Conservation (phyloP, 2,888 invertebrate species). For the Scelioninae gen. 1 region DNA sequence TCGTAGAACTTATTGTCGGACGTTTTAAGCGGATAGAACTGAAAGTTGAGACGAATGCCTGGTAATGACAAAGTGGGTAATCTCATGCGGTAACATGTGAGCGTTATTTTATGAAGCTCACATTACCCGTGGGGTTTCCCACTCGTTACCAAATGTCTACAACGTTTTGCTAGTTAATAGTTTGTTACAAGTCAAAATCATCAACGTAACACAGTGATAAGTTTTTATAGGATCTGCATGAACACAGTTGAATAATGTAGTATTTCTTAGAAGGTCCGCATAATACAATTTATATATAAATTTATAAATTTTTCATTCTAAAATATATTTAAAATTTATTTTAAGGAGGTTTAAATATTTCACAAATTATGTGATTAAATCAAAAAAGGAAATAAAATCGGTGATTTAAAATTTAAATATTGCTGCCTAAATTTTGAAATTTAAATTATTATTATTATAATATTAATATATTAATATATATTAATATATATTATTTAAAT, state of each 20-base stretch:
- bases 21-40: conserved; percentile 46
- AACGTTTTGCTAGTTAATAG: conserved; percentile 67
- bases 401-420: too few relatives aligned
- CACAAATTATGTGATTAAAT: too few relatives aligned
- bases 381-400: too few relatives aligned
- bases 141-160: conserved; percentile 86
- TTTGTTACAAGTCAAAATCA: conserved; percentile 1
- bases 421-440: too few relatives aligned
- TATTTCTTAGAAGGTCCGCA: too few relatives aligned
- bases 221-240: neutral
- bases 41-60: conserved; percentile 71
- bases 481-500: too few relatives aligned
- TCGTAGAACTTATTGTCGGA: conserved; percentile 37
- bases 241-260: neutral
- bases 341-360: too few relatives aligned
- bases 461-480: too few relatives aligned
- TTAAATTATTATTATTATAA: too few relatives aligned
- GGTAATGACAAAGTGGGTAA: conserved; percentile 88
- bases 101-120: conserved; percentile 87
- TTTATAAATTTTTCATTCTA: too few relatives aligned
- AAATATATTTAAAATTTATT: too few relatives aligned
- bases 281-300: too few relatives aligned
- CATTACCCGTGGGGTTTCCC: conserved; percentile 94
- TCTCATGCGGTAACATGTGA: conserved; percentile 99
- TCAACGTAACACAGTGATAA: neutral